A percentile compares a stretch with the other conserved stretches of the same genome.
These are phyloP conservation scores for Stegostoma tigrinum DNA, from an alignment of 2,113 vertebrate species.

Conservation along the genomic window DNA sequence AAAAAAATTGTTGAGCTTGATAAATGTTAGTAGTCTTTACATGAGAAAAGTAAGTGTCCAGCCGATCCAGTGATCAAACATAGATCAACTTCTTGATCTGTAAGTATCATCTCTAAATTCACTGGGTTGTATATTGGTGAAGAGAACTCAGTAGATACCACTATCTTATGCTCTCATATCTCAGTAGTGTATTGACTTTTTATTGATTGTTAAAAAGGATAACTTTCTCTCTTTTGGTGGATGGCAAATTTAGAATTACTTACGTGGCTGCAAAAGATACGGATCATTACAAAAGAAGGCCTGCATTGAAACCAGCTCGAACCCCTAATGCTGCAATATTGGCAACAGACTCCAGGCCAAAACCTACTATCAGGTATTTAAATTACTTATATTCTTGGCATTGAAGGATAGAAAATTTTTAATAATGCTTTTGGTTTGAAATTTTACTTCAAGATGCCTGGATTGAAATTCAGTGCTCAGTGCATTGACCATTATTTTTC, in stretches of 20 bases:
- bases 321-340: neutral
- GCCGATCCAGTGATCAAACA: neutral
- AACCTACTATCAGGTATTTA: constrained; percentile 13
- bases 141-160: neutral
- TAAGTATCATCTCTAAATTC: neutral
- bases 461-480: too few species aligned
- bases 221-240: neutral
- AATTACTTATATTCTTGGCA: neutral
- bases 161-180: neutral
- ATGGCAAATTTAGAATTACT: neutral
- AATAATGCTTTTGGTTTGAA: neutral
- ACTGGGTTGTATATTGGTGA: neutral
- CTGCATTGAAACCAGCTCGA: neutral
- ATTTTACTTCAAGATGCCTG: neutral
- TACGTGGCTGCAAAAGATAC: constrained; percentile 5
- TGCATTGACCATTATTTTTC: too few species aligned
- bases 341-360: neutral
- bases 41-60: neutral
- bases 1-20: neutral
- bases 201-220: neutral
- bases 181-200: too few species aligned
- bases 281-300: neutral
- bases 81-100: neutral
- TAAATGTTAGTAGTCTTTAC: neutral
- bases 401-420: neutral